A percentile compares a stretch with the other conserved stretches of the same genome.
phyloP scores from a whole-genome alignment of 1,140 invertebrate genomes.

The Phymorhynchus buccinoides region DNA sequence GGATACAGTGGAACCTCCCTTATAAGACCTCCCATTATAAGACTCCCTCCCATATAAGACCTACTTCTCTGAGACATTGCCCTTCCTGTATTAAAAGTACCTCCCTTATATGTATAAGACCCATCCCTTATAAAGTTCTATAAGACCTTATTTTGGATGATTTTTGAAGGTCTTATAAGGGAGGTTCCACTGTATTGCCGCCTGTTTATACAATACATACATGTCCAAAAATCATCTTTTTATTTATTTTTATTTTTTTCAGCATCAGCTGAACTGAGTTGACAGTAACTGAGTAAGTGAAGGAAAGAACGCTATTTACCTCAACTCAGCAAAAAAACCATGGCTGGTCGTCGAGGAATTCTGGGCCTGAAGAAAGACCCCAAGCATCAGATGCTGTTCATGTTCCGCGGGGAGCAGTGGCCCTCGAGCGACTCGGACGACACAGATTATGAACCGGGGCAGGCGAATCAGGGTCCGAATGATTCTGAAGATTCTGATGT shows the following conservation, averaged over 20 bases:
- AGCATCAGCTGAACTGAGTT: not conserved
- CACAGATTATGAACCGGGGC: slow-evolving; percentile 15
- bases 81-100: too few species aligned
- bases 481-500: not conserved
- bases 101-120: too few species aligned
- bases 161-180: too few species aligned
- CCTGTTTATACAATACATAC: not conserved
- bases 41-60: too few species aligned
- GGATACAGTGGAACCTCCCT: too few species aligned
- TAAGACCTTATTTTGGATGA: too few species aligned
- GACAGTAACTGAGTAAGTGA: too few species aligned
- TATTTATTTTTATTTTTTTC: not conserved
- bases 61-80: too few species aligned
- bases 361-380: slow-evolving; percentile 8
- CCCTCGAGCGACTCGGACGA: slow-evolving; percentile 28
- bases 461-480: not conserved
- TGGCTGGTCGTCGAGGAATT: slow-evolving; percentile 9
- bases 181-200: not conserved
- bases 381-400: slow-evolving; percentile 20
- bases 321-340: not conserved
- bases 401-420: slow-evolving; percentile 19
- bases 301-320: too few species aligned
- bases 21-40: too few species aligned
- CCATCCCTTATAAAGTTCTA: too few species aligned
- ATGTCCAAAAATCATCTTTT: not conserved